These are phyloP conservation scores for Drosophila dives DNA, from an alignment of 2,888 invertebrate species.

Conservation along the genomic window DNA sequence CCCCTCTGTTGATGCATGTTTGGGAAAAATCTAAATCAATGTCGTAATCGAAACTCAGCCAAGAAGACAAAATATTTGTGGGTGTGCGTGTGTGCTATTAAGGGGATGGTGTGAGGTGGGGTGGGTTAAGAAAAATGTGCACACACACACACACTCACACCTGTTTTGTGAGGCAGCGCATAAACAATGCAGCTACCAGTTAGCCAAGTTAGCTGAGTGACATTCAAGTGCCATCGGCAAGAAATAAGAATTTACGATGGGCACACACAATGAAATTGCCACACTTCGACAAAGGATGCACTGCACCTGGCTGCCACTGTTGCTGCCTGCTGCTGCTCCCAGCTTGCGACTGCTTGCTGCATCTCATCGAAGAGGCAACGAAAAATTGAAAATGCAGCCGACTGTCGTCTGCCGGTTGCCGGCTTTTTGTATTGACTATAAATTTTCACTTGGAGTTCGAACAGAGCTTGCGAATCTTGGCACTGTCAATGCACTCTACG, in stretches of 20 bases:
- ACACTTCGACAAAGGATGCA: constrained; percentile 50
- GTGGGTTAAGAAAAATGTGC: constrained; percentile 30
- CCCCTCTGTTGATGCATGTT: background rate
- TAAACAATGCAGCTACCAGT: constrained; percentile 75
- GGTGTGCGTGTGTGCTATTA: constrained; percentile 53
- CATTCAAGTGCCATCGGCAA: constrained; percentile 41
- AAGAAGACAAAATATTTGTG: constrained; percentile 51
- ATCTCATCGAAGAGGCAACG: constrained; percentile 23
- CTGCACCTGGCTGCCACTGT: constrained; percentile 2
- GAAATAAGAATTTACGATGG: constrained; percentile 76
- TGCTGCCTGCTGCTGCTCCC: constrained; percentile 6
- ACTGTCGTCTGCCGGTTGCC: constrained; percentile 12
- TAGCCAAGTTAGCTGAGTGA: constrained; percentile 50
- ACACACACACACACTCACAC: constrained; percentile 36
- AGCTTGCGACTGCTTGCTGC: background rate
- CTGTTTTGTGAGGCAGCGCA: constrained; percentile 46
- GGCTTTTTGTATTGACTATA: constrained; percentile 65
- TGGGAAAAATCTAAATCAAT: constrained; percentile 23
- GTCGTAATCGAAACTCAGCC: constrained; percentile 18
- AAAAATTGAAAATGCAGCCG: constrained; percentile 53
- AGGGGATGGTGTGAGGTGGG: background rate
- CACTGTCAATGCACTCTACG: constrained; percentile 52
- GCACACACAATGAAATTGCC: constrained; percentile 75
- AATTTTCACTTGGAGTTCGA: constrained; percentile 70
- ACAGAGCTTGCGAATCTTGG: constrained; percentile 46